These are phyloP conservation scores for Hestina assimilis DNA, from an alignment of 1,140 invertebrate genomes.

Conservation along the genomic window DNA sequence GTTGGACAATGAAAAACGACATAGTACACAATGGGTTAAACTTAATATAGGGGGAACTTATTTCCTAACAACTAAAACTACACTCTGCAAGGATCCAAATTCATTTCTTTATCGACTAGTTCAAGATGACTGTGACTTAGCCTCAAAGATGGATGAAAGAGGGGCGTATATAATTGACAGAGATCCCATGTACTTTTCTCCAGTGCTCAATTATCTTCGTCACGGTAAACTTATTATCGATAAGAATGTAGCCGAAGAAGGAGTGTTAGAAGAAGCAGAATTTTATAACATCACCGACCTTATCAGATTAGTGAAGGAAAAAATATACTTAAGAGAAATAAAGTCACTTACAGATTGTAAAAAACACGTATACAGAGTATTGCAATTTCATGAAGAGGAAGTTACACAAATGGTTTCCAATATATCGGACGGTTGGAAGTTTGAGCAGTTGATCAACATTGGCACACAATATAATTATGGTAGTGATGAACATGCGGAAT, in stretches of 20 bases:
- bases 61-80: slow-evolving; percentile 98
- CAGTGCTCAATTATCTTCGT: slow-evolving; percentile 97
- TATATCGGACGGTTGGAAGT: slow-evolving; percentile 99
- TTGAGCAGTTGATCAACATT: slow-evolving; percentile 98
- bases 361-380: slow-evolving; percentile 98
- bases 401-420: slow-evolving; percentile 98
- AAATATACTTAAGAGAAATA: slow-evolving; percentile 88
- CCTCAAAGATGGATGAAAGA: slow-evolving; percentile 97
- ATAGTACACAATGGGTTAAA: slow-evolving; percentile 87
- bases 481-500: slow-evolving; percentile 97
- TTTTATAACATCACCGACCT: slow-evolving; percentile 99
- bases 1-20: slow-evolving; percentile 74
- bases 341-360: slow-evolving; percentile 87
- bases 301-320: slow-evolving; percentile 95
- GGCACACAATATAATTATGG: slow-evolving; percentile 98
- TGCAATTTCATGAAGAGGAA: slow-evolving; percentile 99
- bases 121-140: slow-evolving; percentile 95
- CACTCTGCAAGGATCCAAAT: slow-evolving; percentile 95
- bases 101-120: slow-evolving; percentile 98
- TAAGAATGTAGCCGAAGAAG: slow-evolving; percentile 97
- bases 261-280: slow-evolving; percentile 98
- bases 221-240: slow-evolving; percentile 99
- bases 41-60: slow-evolving; percentile 95
- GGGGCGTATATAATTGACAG: slow-evolving; percentile 99
- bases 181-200: slow-evolving; percentile 98